Evolutionary conservation across 2,797 vertebrate species (phyloP).

Genomic region (Hippopotamyrus pictus): DNA sequence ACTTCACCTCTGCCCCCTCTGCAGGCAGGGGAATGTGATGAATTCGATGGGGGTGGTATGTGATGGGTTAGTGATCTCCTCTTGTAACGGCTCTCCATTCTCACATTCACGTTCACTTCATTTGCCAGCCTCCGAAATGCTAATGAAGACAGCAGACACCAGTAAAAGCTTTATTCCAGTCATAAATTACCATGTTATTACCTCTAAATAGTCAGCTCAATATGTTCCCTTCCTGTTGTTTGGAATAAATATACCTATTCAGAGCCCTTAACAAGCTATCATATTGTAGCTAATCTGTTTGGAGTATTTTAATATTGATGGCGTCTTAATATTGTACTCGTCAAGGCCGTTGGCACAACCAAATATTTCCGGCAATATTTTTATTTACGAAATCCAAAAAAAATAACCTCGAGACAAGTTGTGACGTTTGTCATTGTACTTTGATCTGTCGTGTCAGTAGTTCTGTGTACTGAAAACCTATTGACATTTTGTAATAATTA

Average conservation of each 20-base stretch:
- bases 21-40: background rate
- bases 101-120: background rate
- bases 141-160: background rate
- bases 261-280: background rate
- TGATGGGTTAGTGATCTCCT: background rate
- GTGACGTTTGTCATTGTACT: background rate
- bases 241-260: background rate
- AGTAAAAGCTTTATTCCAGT: background rate
- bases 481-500: background rate
- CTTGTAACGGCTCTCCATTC: background rate
- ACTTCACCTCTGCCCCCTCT: background rate
- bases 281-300: constrained; percentile 2
- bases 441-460: background rate
- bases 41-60: background rate
- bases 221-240: background rate
- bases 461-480: background rate
- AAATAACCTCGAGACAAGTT: background rate
- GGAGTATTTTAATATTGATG: background rate
- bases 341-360: background rate
- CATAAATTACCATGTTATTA: constrained; percentile 3
- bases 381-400: background rate
- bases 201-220: background rate
- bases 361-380: background rate
- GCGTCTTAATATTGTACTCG: background rate
- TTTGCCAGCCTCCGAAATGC: background rate